phyloP scores from a whole-genome alignment of 2,888 invertebrate genomes.

The Lithophane socia region DNA sequence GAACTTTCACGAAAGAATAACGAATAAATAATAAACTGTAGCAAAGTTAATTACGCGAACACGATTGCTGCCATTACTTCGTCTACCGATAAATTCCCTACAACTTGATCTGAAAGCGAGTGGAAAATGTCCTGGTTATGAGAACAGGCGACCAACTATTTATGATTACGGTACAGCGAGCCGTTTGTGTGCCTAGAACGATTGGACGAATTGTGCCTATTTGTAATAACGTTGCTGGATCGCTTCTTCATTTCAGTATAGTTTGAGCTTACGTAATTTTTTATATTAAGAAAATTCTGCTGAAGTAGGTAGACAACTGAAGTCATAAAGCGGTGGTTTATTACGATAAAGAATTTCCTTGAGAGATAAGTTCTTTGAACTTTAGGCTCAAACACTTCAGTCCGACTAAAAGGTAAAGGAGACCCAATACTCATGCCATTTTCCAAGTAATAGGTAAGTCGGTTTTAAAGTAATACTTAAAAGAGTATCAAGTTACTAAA shows the following conservation, averaged over 20 bases:
- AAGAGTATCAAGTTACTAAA: background rate
- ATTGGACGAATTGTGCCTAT: slow-evolving; percentile 34
- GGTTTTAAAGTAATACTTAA: background rate
- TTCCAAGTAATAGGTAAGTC: background rate
- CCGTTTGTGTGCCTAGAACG: slow-evolving; percentile 51
- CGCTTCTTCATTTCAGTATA: background rate
- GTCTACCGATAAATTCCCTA: slow-evolving; percentile 60
- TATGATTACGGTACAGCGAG: slow-evolving; percentile 62
- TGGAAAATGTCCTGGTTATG: slow-evolving; percentile 57
- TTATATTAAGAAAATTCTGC: background rate
- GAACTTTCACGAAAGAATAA: slow-evolving; percentile 29
- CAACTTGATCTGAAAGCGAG: slow-evolving; percentile 55
- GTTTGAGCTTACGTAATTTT: background rate
- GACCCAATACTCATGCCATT: background rate
- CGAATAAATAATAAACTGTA: slow-evolving; percentile 55
- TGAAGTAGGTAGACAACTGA: background rate
- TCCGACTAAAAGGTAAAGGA: background rate
- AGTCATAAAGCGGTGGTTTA: background rate
- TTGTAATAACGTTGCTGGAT: slow-evolving; percentile 20
- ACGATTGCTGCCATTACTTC: slow-evolving; percentile 47
- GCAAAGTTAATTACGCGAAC: slow-evolving; percentile 60
- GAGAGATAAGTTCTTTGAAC: background rate
- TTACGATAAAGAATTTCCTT: background rate
- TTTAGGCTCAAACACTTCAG: background rate
- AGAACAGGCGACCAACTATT: slow-evolving; percentile 61